Base-by-base conservation (phyloP, 2,888 invertebrate species). In the Ornithoptera alexandrae region DNA sequence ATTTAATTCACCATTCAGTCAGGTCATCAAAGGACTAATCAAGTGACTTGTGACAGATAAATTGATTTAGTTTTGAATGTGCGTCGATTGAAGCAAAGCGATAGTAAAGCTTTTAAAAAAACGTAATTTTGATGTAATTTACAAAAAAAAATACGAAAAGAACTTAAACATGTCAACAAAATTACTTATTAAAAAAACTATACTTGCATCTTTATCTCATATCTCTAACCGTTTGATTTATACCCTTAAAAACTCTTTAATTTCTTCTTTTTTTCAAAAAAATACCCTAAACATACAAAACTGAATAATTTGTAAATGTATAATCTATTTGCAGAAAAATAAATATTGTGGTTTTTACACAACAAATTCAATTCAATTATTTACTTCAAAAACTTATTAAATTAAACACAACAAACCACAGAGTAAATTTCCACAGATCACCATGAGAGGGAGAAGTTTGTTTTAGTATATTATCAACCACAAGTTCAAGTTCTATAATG, bases 401-500 rank as follows among this genome's bases (percentile, higher is more conserved):
- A 10, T 46, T 46, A 46, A 46, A 5, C 15, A 46, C 46, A 46
- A 50, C 50, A 50, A 46, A 50, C 50, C 18, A 18, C 17, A 50
- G 18, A 50, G 50, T 50, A 50, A 50, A 3, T 50, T 50, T 17
- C 50, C 17, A 50, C 18, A 50, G 17, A 50, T 15, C 18, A 50
- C 50, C 50, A 39, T 39, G 39, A 10, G 7, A 10, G 39, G 39
- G 39, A 20, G 57, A 57, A 57, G 57, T 57, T 62, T 50, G 24
- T 30, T 56, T 56, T 36, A n/a, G n/a, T 64, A 36, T 56, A 53
- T 30, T 56, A 64, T 64, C 64, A 30, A n/a, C 30, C 53, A 42
- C 58, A 57, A 46, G 18, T n/a, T 57, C 30, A 36, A 18, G 36
- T 15, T 53, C 30, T n/a, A 42, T 65, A 65, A 65, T 65, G 65